phyloP scores from a whole-genome alignment of 2,888 invertebrate genomes.

The Habrosyne pyritoides region DNA sequence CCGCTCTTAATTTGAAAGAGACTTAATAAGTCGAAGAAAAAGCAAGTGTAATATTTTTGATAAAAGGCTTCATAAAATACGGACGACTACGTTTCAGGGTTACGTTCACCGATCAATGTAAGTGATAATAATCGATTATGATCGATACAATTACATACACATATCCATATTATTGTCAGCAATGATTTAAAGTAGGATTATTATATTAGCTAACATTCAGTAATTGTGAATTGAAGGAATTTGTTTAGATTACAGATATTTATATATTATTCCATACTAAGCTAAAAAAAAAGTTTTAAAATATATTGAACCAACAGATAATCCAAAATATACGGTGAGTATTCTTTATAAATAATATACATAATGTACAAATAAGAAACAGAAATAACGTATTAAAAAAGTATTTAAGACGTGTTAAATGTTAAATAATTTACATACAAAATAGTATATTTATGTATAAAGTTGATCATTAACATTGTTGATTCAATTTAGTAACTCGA shows the following conservation, averaged over 20 bases:
- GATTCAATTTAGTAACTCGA: background rate
- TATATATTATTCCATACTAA: background rate
- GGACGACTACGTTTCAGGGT: slow-evolving; percentile 39
- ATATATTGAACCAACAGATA: background rate
- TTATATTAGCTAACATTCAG: slow-evolving; percentile 25
- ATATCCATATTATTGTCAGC: slow-evolving; percentile 52
- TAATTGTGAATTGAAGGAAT: background rate
- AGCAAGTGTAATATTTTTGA: background rate
- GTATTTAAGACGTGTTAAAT: background rate
- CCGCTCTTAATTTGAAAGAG: background rate
- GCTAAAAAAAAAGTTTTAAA: too few species aligned
- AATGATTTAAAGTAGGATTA: slow-evolving; percentile 29
- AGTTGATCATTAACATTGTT: background rate
- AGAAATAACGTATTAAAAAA: background rate
- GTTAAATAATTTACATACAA: background rate
- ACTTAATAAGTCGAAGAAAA: too few species aligned
- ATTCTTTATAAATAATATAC: background rate
- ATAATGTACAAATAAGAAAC: background rate
- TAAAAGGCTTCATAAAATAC: background rate
- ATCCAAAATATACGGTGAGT: too few species aligned
- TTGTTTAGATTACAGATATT: background rate
- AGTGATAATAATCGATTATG: background rate
- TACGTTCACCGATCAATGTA: slow-evolving; percentile 16
- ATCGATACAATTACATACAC: slow-evolving; percentile 36
- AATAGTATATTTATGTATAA: background rate